Conservation (phyloP, 2,797 vertebrate genomes). For the Periophthalmus magnuspinnatus region DNA sequence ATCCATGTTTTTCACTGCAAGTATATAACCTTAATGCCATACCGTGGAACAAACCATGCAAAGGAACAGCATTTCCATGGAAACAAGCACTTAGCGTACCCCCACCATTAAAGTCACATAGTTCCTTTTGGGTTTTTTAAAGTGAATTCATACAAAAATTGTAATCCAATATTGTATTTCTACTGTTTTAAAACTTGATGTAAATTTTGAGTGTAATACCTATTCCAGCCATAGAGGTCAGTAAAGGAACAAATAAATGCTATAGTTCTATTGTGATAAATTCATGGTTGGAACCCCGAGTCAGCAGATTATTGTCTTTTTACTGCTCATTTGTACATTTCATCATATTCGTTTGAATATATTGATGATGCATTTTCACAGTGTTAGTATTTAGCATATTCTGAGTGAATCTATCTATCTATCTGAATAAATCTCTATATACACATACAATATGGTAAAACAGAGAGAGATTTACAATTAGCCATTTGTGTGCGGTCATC, state of each 20-base stretch:
- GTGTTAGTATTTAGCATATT: not conserved
- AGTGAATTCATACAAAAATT: not conserved
- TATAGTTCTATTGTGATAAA: not conserved
- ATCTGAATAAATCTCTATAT: not conserved
- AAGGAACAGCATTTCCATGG: not conserved
- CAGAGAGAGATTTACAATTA: conserved; percentile 20
- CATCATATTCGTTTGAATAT: not conserved
- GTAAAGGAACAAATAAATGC: not conserved
- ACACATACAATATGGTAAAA: not conserved
- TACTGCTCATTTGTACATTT: not conserved
- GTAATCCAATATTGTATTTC: not conserved
- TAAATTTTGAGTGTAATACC: not conserved
- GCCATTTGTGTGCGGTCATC: conserved; percentile 53
- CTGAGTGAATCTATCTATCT: too few species aligned
- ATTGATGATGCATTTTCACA: not conserved
- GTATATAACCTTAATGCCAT: not conserved
- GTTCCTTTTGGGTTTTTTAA: too few species aligned
- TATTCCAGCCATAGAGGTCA: not conserved
- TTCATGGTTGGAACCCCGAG: not conserved
- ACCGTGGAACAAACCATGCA: not conserved
- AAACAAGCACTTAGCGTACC: too few species aligned
- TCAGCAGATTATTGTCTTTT: not conserved
- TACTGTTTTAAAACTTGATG: too few species aligned
- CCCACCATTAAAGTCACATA: too few species aligned
- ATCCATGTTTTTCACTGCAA: not conserved